phyloP scores from a whole-genome alignment of 2,888 invertebrate genomes.

The Alentia gelatinosa region DNA sequence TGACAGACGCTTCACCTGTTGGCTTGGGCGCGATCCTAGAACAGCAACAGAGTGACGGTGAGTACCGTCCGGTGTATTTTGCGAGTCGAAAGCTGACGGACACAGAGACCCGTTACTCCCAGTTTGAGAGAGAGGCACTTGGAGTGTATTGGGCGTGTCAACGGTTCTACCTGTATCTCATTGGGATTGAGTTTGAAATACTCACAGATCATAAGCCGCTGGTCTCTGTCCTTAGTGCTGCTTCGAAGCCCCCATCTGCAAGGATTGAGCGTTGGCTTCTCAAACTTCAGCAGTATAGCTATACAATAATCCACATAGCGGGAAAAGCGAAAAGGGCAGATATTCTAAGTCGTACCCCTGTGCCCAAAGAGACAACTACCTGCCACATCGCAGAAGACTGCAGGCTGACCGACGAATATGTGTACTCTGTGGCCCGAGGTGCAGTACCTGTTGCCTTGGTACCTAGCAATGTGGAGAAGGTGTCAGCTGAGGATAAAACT shows the following conservation, averaged over 20 bases:
- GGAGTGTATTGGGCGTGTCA: constrained; percentile 63
- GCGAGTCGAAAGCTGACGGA: constrained; percentile 59
- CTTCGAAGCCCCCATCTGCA: constrained; percentile 64
- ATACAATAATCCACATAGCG: constrained; percentile 61
- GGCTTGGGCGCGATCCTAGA: constrained; percentile 61
- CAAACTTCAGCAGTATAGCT: constrained; percentile 63
- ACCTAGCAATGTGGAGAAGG: not conserved
- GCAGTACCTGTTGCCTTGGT: not conserved
- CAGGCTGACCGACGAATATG: not conserved
- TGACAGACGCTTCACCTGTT: constrained; percentile 61
- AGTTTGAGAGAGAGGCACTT: constrained; percentile 64
- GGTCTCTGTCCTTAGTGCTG: constrained; percentile 59
- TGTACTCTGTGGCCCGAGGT: not conserved
- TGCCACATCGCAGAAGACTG: not conserved
- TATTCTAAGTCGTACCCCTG: not conserved
- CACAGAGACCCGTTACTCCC: constrained; percentile 61
- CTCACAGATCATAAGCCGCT: constrained; percentile 59
- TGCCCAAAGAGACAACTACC: not conserved
- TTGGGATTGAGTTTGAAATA: constrained; percentile 62
- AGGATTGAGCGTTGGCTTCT: constrained; percentile 68
- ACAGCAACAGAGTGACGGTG: constrained; percentile 59
- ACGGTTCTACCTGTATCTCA: constrained; percentile 58
- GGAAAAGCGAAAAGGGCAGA: constrained; percentile 63
- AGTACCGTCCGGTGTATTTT: constrained; percentile 59
- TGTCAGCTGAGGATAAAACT: not conserved